Evolutionary conservation across 2,888 invertebrate genomes (phyloP), one percentile per base, ranked within the genome.

Genomic region (Leucozona laternaria): DNA sequence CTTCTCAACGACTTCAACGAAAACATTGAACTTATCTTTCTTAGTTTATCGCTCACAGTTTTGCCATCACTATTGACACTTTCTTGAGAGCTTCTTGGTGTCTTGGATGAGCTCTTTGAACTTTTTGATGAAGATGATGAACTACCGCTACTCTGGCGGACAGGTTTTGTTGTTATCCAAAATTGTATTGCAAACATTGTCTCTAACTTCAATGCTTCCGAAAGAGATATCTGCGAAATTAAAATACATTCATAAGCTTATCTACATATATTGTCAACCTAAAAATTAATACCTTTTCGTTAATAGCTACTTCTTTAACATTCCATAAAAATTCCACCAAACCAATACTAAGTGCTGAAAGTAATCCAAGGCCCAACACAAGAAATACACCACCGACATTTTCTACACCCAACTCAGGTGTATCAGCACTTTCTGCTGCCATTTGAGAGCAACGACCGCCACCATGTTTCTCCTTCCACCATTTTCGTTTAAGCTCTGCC

Each of bases 351-450:
- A 96, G 93, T 0, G 97, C 96, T 22, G 96, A 91, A 2, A 94
- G 90, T 60, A 96, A 95, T 0, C 98, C 98, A 10, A 94, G 93
- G 1, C 95, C 95, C 8, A 98, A 93, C 5, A 98, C 97, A 31
- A 98, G 94, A 91, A 98, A 98, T 58, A 98, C 97, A 88, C 98
- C 98, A 88, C 98, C 98, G 0, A 98, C 97, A 92, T 98, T 97
- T 84, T 91, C 92, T 40, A 93, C 83, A 17, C 91, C 92, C 53
- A 93, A 81, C 70, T 93, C 93, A 0, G 92, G 91, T 0, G 92
- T 91, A 76, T 91, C 90, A 6, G 90, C 90, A 2, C 89, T 89
- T 0, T 88, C 88, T 2, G 82, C 89, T 3, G 89, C 88, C 4
- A 76, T 53, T 55, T 89, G 89, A 15, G 89, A 90, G 66, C 92